A percentile compares a stretch with the other conserved stretches of the same genome.
These are phyloP conservation scores for Philopotamus ludificatus DNA, from an alignment of 1,140 invertebrate genomes.

Conservation along the genomic window DNA sequence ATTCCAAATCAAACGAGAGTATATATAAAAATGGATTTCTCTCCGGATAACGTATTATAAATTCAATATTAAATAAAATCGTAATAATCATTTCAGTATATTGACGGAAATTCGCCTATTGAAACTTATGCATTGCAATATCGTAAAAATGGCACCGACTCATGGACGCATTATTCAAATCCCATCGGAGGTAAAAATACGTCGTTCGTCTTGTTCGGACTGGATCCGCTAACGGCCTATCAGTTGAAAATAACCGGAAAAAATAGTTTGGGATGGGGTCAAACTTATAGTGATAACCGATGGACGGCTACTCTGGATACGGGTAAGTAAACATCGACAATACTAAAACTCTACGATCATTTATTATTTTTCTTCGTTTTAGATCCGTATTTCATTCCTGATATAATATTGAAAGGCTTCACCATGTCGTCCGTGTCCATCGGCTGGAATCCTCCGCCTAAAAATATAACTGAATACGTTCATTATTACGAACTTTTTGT, in stretches of 20 bases:
- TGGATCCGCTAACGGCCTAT: slow-evolving; percentile 64
- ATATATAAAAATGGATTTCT: neutral
- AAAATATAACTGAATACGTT: slow-evolving; percentile 66
- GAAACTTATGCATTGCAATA: slow-evolving; percentile 65
- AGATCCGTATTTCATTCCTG: slow-evolving; percentile 76
- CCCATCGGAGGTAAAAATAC: slow-evolving; percentile 59
- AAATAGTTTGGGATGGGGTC: slow-evolving; percentile 57
- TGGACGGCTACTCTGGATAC: slow-evolving; percentile 63
- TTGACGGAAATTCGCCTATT: slow-evolving; percentile 72
- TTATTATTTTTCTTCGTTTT: slow-evolving; percentile 10
- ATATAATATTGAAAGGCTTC: slow-evolving; percentile 73
- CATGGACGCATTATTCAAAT: slow-evolving; percentile 53
- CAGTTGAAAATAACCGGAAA: slow-evolving; percentile 57
- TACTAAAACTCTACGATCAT: neutral
- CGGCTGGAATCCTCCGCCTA: slow-evolving; percentile 68
- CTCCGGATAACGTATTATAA: neutral
- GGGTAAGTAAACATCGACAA: slow-evolving; percentile 24
- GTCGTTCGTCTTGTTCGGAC: slow-evolving; percentile 63
- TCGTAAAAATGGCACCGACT: slow-evolving; percentile 57
- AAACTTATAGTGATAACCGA: slow-evolving; percentile 52
- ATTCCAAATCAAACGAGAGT: no score
- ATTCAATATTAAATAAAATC: neutral
- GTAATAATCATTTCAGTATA: slow-evolving; percentile 52
- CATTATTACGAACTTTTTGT: slow-evolving; percentile 74
- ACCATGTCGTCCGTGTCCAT: slow-evolving; percentile 77